Conservation (phyloP, 2,113 vertebrate genomes). For the Cephalopholis sonnerati region DNA sequence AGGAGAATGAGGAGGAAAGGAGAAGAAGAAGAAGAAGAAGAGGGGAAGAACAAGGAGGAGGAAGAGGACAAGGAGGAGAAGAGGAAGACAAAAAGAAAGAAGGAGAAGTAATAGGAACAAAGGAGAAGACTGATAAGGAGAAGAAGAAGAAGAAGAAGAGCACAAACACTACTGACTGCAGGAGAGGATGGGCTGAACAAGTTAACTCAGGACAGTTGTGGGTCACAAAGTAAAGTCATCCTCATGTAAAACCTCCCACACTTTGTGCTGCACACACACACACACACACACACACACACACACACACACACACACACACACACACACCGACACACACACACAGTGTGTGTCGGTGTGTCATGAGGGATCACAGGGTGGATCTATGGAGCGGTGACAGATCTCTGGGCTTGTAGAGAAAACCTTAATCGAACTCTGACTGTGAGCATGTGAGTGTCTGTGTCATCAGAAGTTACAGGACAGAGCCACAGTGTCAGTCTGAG, state of each 20-base stretch:
- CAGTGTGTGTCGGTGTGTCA: slow-evolving; percentile 36
- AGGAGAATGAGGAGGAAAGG: no score
- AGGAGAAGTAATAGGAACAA: no score
- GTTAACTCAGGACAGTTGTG: slow-evolving; percentile 1
- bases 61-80: no score
- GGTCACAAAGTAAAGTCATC: slow-evolving; percentile 13
- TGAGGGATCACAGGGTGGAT: slow-evolving; percentile 48
- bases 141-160: no score
- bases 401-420: slow-evolving; percentile 39
- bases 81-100: no score
- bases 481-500: background rate
- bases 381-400: slow-evolving; percentile 43
- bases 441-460: background rate
- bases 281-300: no score
- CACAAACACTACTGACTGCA: no score
- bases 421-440: slow-evolving; percentile 19
- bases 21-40: no score
- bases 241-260: slow-evolving; percentile 6
- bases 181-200: background rate
- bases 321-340: no score
- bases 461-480: background rate
- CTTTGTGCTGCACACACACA: slow-evolving; percentile 10
- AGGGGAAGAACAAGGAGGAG: no score
- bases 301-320: background rate
- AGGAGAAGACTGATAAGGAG: no score